phyloP scores from a whole-genome alignment of 2,888 invertebrate species.

The Deroplatys truncata region DNA sequence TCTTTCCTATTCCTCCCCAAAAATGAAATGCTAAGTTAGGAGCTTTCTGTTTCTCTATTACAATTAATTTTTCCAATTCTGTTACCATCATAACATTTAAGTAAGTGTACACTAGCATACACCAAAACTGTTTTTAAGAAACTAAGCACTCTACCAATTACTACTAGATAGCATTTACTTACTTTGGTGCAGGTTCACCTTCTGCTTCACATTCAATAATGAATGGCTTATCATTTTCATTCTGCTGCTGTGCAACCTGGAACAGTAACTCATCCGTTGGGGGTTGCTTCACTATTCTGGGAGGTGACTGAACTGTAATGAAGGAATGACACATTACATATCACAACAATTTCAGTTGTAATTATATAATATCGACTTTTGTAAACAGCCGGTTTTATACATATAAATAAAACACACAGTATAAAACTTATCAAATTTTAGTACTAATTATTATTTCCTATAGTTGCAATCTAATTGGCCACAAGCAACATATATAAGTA shows the following conservation, averaged over 20 bases:
- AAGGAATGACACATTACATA: conserved; percentile 27
- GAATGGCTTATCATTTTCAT: conserved; percentile 89
- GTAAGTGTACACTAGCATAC: no score
- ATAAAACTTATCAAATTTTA: no score
- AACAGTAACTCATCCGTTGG: conserved; percentile 87
- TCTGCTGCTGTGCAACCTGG: conserved; percentile 76
- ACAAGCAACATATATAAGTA: no score
- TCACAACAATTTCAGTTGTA: conserved; percentile 19
- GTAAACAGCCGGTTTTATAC: not conserved
- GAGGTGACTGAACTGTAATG: conserved; percentile 77
- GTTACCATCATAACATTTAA: no score
- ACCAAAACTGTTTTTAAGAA: no score
- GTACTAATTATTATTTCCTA: not conserved
- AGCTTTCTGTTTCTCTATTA: no score
- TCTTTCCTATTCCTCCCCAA: no score
- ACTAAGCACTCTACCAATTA: no score
- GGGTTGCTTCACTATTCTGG: conserved; percentile 87
- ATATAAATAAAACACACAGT: no score
- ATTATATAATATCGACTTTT: not conserved
- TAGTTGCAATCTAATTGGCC: no score
- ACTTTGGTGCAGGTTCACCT: conserved; percentile 92
- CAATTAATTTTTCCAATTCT: no score
- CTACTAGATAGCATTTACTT: conserved; percentile 42
- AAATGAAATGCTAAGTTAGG: no score
- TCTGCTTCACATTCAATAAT: conserved; percentile 95